These are phyloP conservation scores for Atrichornis clamosus DNA, from an alignment of 2,113 vertebrate genomes.

Conservation along the genomic window DNA sequence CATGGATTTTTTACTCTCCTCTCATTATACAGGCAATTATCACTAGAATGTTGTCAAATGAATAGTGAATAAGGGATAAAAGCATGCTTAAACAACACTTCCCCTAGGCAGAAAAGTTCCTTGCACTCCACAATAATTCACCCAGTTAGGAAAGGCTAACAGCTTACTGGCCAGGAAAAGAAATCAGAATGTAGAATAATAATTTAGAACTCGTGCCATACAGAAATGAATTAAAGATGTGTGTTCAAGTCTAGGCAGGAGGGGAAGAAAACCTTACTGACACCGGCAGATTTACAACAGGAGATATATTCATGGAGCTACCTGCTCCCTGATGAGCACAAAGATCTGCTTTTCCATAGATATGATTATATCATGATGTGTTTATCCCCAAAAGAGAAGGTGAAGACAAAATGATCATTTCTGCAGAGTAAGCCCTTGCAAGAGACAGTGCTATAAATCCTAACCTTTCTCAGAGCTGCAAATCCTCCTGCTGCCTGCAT, in stretches of 20 bases:
- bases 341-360: conserved; percentile 4
- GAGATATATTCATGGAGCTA: neutral
- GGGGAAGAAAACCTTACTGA: neutral
- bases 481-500: conserved; percentile 59
- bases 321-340: neutral
- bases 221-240: neutral
- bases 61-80: neutral
- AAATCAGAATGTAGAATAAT: neutral
- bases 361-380: conserved; percentile 2
- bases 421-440: conserved; percentile 46
- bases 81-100: neutral
- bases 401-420: conserved; percentile 28
- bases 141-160: neutral
- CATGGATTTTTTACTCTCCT: neutral
- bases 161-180: neutral
- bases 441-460: conserved; percentile 37
- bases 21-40: neutral
- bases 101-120: neutral
- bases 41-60: neutral
- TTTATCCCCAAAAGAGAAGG: conserved; percentile 28
- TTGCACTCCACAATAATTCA: neutral
- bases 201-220: neutral
- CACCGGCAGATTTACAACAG: neutral
- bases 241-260: neutral
- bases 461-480: conserved; percentile 37